Conservation (phyloP, 2,888 invertebrate species). For the Tipula confusa region DNA sequence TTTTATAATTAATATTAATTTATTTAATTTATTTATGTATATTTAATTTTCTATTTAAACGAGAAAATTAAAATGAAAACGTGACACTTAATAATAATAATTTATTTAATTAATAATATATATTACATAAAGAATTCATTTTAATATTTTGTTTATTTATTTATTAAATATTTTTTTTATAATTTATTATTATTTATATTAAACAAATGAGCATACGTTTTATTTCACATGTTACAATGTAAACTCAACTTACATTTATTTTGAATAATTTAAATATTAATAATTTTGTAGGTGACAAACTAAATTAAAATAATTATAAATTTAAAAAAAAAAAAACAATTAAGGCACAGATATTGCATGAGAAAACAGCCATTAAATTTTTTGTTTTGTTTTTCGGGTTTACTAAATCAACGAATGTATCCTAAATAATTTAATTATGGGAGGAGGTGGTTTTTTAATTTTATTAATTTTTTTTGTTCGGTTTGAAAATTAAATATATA, state of each 20-base stretch:
- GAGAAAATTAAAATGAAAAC: neutral
- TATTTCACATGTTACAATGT: neutral
- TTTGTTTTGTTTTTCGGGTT: neutral
- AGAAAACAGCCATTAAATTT: constrained; percentile 30
- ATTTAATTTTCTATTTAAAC: constrained; percentile 16
- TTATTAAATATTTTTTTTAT: neutral
- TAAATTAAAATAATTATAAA: too few species aligned
- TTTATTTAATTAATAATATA: neutral
- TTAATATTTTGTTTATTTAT: neutral
- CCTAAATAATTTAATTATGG: neutral
- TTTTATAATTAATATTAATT: neutral
- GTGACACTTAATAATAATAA: neutral
- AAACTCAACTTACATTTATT: neutral
- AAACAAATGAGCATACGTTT: neutral
- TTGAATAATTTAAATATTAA: neutral
- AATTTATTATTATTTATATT: neutral
- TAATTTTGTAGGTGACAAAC: neutral
- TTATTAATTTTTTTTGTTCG: too few species aligned
- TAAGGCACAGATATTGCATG: constrained; percentile 32
- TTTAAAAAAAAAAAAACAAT: too few species aligned
- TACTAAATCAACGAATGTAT: neutral
- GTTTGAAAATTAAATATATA: neutral
- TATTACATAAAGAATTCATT: neutral
- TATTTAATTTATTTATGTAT: neutral
- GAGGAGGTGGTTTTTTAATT: too few species aligned